phyloP scores from a whole-genome alignment of 2,888 invertebrate species.

The Embidobia sp. region DNA sequence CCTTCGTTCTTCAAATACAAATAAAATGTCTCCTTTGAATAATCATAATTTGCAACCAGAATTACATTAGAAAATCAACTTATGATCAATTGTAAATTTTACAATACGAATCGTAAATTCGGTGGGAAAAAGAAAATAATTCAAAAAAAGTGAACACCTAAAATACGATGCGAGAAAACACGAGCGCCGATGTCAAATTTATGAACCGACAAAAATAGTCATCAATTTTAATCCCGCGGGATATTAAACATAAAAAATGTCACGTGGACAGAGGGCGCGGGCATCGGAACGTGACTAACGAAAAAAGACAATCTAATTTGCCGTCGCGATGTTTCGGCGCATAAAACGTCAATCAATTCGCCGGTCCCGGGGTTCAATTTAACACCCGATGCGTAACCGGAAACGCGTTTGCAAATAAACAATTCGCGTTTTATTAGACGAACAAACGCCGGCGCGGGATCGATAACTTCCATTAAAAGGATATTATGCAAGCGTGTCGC shows the following conservation, averaged over 20 bases:
- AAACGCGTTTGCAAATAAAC: conserved; percentile 54
- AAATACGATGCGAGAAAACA: not conserved
- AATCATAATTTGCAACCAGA: too few relatives aligned
- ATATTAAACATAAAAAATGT: conserved; percentile 25
- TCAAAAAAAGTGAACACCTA: not conserved
- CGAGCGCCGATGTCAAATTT: not conserved
- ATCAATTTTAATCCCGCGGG: conserved; percentile 13
- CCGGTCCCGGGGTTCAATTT: conserved; percentile 40
- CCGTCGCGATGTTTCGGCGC: conserved; percentile 36
- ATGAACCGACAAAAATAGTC: not conserved
- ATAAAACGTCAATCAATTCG: conserved; percentile 55
- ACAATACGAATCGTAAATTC: too few relatives aligned
- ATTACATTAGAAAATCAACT: too few relatives aligned
- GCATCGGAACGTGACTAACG: conserved; percentile 38
- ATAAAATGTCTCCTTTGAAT: too few relatives aligned
- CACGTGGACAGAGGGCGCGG: not conserved
- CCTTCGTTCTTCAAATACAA: too few relatives aligned
- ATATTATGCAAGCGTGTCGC: conserved; percentile 49
- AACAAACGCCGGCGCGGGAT: conserved; percentile 36
- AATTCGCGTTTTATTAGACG: conserved; percentile 58
- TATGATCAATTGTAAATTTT: too few relatives aligned
- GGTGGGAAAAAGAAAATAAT: too few relatives aligned
- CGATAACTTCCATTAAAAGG: conserved; percentile 62
- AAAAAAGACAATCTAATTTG: conserved; percentile 58
- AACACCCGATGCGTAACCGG: conserved; percentile 28